Conservation (phyloP, 2,888 invertebrate genomes). For the Ophion costatus region DNA sequence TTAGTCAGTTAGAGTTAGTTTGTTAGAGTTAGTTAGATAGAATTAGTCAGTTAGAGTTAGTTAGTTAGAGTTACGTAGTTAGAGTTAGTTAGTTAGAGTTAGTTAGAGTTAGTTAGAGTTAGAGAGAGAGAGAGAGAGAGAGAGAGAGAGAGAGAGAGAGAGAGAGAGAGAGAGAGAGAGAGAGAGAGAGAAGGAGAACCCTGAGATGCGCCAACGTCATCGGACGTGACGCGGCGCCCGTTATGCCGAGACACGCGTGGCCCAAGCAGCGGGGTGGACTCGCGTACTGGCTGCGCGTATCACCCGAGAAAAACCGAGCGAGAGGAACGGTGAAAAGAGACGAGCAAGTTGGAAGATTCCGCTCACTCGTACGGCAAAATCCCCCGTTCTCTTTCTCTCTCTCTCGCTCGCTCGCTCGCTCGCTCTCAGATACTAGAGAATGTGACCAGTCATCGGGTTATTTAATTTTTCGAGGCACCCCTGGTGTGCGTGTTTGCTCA, state of each 20-base stretch:
- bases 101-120: too few relatives aligned
- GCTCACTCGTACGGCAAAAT: slow-evolving; percentile 43
- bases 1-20: too few relatives aligned
- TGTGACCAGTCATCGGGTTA: slow-evolving; percentile 87
- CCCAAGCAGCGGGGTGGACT: slow-evolving; percentile 57
- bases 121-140: slow-evolving; percentile 29
- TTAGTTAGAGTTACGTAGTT: too few relatives aligned
- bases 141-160: slow-evolving; percentile 19
- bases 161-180: slow-evolving; percentile 18
- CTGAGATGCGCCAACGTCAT: slow-evolving; percentile 70
- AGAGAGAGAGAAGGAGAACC: slow-evolving; percentile 27
- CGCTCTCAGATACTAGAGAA: slow-evolving; percentile 81
- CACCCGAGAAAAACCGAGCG: slow-evolving; percentile 21
- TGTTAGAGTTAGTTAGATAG: too few relatives aligned
- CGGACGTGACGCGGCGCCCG: slow-evolving; percentile 70
- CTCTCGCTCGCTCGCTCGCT: slow-evolving; percentile 20
- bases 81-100: too few relatives aligned
- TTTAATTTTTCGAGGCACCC: slow-evolving; percentile 85
- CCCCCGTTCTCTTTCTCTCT: slow-evolving; percentile 18
- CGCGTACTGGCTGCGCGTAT: slow-evolving; percentile 34
- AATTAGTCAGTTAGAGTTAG: too few relatives aligned
- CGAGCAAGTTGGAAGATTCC: slow-evolving; percentile 51
- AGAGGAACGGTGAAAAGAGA: slow-evolving; percentile 35
- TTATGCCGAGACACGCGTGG: slow-evolving; percentile 66
- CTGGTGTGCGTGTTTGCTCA: slow-evolving; percentile 86